phyloP scores from a whole-genome alignment of 1,140 invertebrate species.

The Idris sp. region DNA sequence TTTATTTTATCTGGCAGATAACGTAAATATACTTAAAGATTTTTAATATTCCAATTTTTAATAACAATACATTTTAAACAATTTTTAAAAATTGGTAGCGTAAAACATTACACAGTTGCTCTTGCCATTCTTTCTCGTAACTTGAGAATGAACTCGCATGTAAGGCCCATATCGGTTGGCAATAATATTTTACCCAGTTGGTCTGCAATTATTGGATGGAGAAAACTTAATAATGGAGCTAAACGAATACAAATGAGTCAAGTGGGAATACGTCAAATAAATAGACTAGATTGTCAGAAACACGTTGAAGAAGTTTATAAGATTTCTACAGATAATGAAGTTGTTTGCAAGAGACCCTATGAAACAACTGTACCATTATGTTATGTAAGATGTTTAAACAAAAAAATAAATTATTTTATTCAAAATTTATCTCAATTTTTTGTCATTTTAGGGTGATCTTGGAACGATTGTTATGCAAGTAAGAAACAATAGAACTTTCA shows the following conservation, averaged over 20 bases:
- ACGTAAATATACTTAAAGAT: no score
- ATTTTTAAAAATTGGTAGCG: background rate
- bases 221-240: background rate
- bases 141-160: background rate
- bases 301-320: conserved; percentile 1
- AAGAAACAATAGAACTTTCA: background rate
- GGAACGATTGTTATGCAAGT: background rate
- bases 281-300: background rate
- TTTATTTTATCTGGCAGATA: no score
- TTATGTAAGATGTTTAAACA: conserved; percentile 1
- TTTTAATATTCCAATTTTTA: no score
- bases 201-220: background rate
- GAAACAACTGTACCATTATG: conserved; percentile 1
- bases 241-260: background rate
- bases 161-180: background rate
- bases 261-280: background rate
- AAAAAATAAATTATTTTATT: background rate
- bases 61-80: no score
- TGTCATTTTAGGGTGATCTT: background rate
- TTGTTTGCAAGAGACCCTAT: conserved; percentile 7
- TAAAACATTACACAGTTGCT: background rate
- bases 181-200: background rate
- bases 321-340: background rate
- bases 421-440: background rate
- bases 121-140: background rate